These are phyloP conservation scores for Rhea pennata DNA, from an alignment of 2,113 vertebrate species.

Conservation along the genomic window DNA sequence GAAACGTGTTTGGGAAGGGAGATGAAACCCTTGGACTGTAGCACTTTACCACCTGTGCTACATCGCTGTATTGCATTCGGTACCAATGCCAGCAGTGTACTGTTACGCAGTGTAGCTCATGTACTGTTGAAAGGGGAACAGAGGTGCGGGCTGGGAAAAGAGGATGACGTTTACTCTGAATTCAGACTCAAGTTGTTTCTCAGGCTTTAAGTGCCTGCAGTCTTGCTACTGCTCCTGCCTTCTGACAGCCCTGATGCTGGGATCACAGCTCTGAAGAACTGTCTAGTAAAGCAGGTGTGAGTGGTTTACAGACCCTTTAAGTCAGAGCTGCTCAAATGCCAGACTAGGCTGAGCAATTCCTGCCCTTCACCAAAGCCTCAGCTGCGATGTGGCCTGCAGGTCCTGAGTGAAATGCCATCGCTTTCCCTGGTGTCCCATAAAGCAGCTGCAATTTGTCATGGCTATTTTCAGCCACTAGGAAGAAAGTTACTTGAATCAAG, in stretches of 20 bases:
- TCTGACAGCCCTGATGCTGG: neutral
- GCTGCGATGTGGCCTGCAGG: neutral
- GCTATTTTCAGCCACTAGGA: neutral
- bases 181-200: neutral
- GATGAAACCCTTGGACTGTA: neutral
- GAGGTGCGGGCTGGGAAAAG: neutral
- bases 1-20: neutral
- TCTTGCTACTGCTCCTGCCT: neutral
- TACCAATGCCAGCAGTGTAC: accelerated
- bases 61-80: neutral
- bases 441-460: neutral
- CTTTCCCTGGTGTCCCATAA: neutral
- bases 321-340: neutral
- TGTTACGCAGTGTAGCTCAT: neutral
- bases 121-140: neutral
- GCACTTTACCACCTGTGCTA: neutral
- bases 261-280: neutral
- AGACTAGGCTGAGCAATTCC: neutral
- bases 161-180: neutral
- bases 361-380: neutral
- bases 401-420: neutral
- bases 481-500: neutral
- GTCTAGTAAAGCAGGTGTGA: accelerated
- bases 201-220: neutral
- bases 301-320: neutral